A percentile compares a stretch with the other conserved stretches of the same genome.
Conservation (phyloP, 2,888 invertebrate species). For the Tupiocoris notatus region DNA sequence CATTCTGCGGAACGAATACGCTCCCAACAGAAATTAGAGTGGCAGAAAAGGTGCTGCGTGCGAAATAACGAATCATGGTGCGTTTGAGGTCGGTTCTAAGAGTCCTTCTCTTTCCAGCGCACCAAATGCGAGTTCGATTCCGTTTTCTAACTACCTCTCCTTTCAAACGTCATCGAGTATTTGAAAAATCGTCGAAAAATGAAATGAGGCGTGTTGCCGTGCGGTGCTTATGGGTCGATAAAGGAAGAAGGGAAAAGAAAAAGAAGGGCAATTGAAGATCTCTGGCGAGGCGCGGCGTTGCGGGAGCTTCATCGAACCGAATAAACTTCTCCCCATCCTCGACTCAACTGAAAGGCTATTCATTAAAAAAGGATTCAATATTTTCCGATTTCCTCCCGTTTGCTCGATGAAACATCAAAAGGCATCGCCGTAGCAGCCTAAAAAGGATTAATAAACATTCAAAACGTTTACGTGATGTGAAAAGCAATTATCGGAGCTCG, state of each 20-base stretch:
- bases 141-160: neutral
- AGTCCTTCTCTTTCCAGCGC: too few relatives aligned
- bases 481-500: constrained; percentile 10
- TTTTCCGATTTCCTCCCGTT: constrained; percentile 10
- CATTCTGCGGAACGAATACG: too few relatives aligned
- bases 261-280: neutral
- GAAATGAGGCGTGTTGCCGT: neutral
- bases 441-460: constrained; percentile 18
- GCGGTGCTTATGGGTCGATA: neutral
- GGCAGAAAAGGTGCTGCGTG: too few relatives aligned
- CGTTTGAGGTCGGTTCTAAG: too few relatives aligned
- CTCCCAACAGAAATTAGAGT: too few relatives aligned
- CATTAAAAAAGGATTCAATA: constrained; percentile 9
- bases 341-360: constrained; percentile 9
- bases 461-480: constrained; percentile 12
- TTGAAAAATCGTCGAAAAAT: neutral
- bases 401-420: constrained; percentile 14
- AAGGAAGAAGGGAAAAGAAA: constrained; percentile 3
- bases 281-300: neutral
- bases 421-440: neutral
- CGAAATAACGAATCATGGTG: too few relatives aligned
- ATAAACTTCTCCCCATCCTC: constrained; percentile 11
- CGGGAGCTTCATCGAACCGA: neutral
- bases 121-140: neutral
- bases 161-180: neutral